Percentiles rank a stretch among this genome's conserved stretches.
Evolutionary conservation across 2,888 invertebrate genomes (phyloP).

Genomic region (Horisme vitalbata): DNA sequence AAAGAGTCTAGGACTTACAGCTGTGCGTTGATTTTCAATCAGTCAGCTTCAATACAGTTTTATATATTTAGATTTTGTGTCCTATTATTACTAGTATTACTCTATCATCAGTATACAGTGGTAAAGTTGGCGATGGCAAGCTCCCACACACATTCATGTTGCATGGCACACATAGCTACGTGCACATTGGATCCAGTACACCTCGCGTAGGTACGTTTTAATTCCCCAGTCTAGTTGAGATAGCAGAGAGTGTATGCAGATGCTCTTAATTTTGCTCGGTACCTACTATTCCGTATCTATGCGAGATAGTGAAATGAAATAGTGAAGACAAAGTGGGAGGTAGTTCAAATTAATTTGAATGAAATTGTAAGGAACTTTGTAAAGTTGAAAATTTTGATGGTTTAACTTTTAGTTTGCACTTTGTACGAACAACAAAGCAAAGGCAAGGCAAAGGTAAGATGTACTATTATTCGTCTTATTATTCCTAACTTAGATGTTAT

Average conservation of each 20-base stretch:
- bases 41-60: no score
- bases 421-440: no score
- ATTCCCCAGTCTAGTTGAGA: conserved; percentile 21
- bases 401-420: no score
- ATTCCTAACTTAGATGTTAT: no score
- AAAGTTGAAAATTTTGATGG: no score
- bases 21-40: no score
- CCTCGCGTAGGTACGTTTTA: conserved; percentile 18
- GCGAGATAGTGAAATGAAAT: conserved; percentile 5
- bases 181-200: conserved; percentile 1
- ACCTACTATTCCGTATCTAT: conserved; percentile 9
- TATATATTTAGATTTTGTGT: no score
- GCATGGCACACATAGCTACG: conserved; percentile 3
- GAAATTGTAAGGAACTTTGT: not conserved
- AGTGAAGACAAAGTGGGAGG: not conserved
- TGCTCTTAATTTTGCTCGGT: conserved; percentile 13
- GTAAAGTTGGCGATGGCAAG: not conserved
- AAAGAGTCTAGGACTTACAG: no score
- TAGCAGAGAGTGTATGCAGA: conserved; percentile 20
- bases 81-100: no score
- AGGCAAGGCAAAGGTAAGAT: no score
- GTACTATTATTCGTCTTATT: no score
- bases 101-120: no score
- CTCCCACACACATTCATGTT: conserved; percentile 6
- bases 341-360: conserved; percentile 1